Conservation (phyloP, 2,797 vertebrate genomes). For the Poeciliopsis gracilis region DNA sequence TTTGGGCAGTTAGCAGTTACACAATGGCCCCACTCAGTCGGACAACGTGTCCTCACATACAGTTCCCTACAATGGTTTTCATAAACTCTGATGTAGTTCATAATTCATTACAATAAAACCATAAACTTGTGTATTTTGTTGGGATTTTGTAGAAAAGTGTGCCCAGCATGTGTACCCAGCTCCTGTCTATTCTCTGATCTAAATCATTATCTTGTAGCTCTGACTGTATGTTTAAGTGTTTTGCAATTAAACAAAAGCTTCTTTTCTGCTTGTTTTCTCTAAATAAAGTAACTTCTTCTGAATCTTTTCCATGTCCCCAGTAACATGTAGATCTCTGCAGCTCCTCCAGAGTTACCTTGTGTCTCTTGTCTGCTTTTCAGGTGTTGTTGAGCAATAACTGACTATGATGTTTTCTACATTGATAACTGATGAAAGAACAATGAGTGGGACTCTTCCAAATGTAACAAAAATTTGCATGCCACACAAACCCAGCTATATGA, state of each 20-base stretch:
- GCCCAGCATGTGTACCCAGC: neutral
- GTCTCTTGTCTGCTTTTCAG: neutral
- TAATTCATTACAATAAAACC: neutral
- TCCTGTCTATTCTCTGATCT: neutral
- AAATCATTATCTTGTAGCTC: slow-evolving; percentile 1
- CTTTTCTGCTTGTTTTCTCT: neutral
- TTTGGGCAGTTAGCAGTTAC: neutral
- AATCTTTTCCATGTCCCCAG: neutral
- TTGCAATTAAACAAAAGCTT: neutral
- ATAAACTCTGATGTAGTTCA: neutral
- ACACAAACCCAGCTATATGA: slow-evolving; percentile 7
- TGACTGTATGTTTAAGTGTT: neutral
- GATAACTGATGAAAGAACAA: slow-evolving; percentile 42
- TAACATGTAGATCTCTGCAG: neutral
- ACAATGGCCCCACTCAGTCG: neutral
- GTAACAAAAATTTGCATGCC: slow-evolving; percentile 17
- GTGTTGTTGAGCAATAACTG: no score
- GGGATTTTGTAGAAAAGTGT: neutral
- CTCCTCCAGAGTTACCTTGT: neutral
- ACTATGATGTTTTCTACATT: neutral
- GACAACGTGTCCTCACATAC: neutral
- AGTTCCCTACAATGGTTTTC: neutral
- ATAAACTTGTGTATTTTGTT: neutral
- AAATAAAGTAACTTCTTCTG: neutral
- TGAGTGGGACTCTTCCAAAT: slow-evolving; percentile 35